Evolutionary conservation across 2,113 vertebrate species (phyloP).

Genomic region (Myotis brandtii): DNA sequence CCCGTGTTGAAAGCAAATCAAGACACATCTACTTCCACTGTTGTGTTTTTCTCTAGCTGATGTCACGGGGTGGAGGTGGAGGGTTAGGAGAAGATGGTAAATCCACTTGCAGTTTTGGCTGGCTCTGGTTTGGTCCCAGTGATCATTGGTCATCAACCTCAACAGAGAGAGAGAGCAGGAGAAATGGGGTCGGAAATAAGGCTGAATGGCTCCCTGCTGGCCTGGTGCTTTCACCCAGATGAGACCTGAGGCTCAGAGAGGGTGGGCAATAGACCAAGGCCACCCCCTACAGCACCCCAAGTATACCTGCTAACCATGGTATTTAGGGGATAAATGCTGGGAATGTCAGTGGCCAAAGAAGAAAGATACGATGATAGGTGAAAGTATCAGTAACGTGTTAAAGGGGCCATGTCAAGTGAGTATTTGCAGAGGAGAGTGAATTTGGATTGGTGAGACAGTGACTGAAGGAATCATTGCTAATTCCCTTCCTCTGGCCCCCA

Average conservation of each 20-base stretch:
- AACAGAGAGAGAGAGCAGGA: background rate
- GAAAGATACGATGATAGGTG: background rate
- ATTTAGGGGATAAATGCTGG: background rate
- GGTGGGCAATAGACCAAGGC: background rate
- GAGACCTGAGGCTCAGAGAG: background rate
- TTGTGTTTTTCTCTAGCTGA: background rate
- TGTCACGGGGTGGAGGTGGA: background rate
- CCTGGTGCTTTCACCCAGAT: background rate
- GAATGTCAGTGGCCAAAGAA: background rate
- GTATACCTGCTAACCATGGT: background rate
- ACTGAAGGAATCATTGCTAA: background rate
- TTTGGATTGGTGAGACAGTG: background rate
- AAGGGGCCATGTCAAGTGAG: background rate
- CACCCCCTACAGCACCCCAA: background rate
- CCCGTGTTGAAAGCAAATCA: background rate
- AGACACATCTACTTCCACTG: background rate
- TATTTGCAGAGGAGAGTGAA: background rate
- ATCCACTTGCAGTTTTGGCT: background rate
- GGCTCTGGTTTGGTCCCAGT: background rate
- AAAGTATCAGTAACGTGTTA: background rate
- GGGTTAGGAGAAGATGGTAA: background rate
- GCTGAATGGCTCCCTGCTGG: background rate
- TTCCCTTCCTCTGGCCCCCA: background rate
- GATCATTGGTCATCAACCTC: background rate
- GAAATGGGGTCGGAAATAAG: background rate